Conservation (phyloP, 2,888 invertebrate genomes). For the Cyrtodaria siliqua region DNA sequence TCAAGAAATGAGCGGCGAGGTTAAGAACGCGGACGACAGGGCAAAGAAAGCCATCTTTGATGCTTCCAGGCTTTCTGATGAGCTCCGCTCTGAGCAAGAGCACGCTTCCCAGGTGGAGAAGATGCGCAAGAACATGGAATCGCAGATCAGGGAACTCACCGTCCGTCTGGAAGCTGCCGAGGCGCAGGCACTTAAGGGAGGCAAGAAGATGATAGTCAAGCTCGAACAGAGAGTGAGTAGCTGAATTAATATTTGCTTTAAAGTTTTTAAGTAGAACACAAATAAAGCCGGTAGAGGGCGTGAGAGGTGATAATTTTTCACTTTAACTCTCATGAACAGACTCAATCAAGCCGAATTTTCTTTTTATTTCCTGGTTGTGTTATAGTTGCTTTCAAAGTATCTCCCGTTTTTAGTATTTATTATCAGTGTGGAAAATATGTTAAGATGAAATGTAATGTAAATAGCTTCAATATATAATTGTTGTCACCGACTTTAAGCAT, state of each 20-base stretch:
- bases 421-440: too few species aligned
- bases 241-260: too few species aligned
- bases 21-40: constrained; percentile 98
- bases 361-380: neutral
- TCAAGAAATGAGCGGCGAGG: constrained; percentile 99
- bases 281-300: too few species aligned
- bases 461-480: too few species aligned
- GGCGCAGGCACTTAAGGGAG: constrained; percentile 98
- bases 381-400: neutral
- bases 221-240: constrained; percentile 92
- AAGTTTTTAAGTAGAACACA: too few species aligned
- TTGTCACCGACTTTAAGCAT: too few species aligned
- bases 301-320: too few species aligned
- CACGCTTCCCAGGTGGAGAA: constrained; percentile 99
- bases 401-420: too few species aligned
- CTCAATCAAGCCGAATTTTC: too few species aligned
- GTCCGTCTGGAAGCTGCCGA: constrained; percentile 98
- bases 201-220: constrained; percentile 99
- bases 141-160: constrained; percentile 98
- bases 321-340: too few species aligned
- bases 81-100: constrained; percentile 99
- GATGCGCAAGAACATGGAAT: constrained; percentile 98
- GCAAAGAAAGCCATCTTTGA: constrained; percentile 88
- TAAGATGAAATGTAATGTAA: too few species aligned
- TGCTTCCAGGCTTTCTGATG: constrained; percentile 98